Conservation (phyloP, 1,140 invertebrate genomes). For the Hestina assimilis region DNA sequence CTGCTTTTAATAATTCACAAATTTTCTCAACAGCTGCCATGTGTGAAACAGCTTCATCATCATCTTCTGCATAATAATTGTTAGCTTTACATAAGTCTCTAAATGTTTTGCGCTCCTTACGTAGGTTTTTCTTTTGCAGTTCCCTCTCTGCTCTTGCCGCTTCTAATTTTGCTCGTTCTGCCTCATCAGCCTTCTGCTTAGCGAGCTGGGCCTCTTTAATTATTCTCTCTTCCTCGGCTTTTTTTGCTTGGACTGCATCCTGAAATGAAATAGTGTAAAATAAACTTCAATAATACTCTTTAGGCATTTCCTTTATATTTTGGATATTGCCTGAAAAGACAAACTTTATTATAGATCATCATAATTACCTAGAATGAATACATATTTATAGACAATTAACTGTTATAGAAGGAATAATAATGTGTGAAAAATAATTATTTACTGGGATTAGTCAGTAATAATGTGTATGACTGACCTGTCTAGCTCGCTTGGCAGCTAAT, state of each 20-base stretch:
- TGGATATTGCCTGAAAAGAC: too few species aligned
- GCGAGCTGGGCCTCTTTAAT: conserved; percentile 85
- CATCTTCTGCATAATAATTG: conserved; percentile 89
- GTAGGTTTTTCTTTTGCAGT: conserved; percentile 88
- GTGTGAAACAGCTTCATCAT: conserved; percentile 87
- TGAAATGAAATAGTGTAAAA: conserved; percentile 57
- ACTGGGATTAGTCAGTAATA: too few species aligned
- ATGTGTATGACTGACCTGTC: conserved; percentile 78
- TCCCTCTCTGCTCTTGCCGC: conserved; percentile 93
- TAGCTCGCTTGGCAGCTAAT: conserved; percentile 91
- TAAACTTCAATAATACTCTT: too few species aligned
- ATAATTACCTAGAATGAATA: too few species aligned
- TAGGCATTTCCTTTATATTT: too few species aligned
- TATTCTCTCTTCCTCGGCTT: conserved; percentile 89
- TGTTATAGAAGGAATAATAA: too few species aligned
- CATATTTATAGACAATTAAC: too few species aligned
- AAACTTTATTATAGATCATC: too few species aligned
- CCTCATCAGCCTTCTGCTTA: conserved; percentile 90
- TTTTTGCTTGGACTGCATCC: conserved; percentile 90
- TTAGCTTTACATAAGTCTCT: conserved; percentile 91
- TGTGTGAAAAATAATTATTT: too few species aligned
- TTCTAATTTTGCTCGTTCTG: conserved; percentile 88
- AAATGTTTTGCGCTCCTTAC: conserved; percentile 92
- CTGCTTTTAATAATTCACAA: conserved; percentile 87
- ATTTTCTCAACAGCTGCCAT: conserved; percentile 95